Base-by-base conservation (phyloP, 2,797 vertebrate species). In the Lithobates sylvaticus region DNA sequence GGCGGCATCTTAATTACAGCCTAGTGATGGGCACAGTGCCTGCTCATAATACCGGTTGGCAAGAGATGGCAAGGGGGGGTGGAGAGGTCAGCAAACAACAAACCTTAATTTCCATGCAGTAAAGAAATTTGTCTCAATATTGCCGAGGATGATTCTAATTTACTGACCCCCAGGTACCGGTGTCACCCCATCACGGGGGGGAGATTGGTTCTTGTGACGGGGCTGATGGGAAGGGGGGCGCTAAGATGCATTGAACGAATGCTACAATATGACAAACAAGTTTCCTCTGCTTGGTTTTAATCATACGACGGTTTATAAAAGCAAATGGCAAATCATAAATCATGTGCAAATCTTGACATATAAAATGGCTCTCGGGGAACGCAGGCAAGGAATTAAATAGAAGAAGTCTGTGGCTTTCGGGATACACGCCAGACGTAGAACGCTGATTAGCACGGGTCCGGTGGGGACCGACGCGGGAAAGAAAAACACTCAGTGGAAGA, bases 311-410 rank as follows among this genome's bases (percentile, higher is more conserved):
- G 84, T 85, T 85, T 85, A 85, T 80, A 85, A 85, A 85, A 80
- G 71, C 84, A 85, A 85, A 85, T 85, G 71, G 84, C 77, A 85
- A 85, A 85, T 85, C 84, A 85, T 85, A 85, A 85, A 85, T 85
- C 84, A 85, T 85, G 84, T 85, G 84, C 84, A 85, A 85, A 85
- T 85, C 84, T 85, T 85, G 84, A 85, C 84, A 85, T 85, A 85
- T 85, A 76, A 80, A 85, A 67, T 23, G 77, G 71, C 84, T 85
- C 84, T 69, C 27, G 18, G 84, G 76, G 84, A 84, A 73, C 27
- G 69, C 10, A 54, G 67, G 58, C 64, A 77, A 85, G 84, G 77
- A 85, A 85, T 85, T 80, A 85, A 80, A 75, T 58, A 67, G 58
- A 80, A 85, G 39, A 65, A 79, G 68, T 75, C 70, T 50, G 58